Conservation (phyloP, 2,888 invertebrate genomes). For the Sturmia bella region DNA sequence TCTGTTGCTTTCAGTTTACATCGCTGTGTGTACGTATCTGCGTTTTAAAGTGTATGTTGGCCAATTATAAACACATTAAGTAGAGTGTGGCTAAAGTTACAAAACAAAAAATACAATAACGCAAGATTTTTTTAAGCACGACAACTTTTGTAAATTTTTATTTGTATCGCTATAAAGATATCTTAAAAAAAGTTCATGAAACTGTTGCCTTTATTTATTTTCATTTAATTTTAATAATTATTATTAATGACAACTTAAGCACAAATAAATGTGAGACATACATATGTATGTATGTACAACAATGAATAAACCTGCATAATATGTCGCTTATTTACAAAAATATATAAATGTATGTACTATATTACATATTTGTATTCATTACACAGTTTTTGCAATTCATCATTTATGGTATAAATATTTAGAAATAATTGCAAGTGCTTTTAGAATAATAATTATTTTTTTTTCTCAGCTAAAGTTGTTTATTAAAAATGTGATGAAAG, state of each 20-base stretch:
- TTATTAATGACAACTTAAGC: constrained; percentile 7
- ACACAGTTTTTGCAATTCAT: constrained; percentile 24
- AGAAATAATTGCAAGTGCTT: constrained; percentile 17
- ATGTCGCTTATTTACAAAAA: no score
- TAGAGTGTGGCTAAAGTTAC: constrained; percentile 54
- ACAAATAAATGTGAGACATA: background rate
- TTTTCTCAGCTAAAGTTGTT: constrained; percentile 1
- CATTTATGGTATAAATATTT: constrained; percentile 32
- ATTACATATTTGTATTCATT: constrained; percentile 57
- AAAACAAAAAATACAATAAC: constrained; percentile 1
- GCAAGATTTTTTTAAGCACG: constrained; percentile 19
- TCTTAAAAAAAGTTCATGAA: constrained; percentile 47
- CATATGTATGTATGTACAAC: background rate
- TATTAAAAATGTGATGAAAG: constrained; percentile 38
- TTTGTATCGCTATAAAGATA: background rate
- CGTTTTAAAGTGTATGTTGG: constrained; percentile 29
- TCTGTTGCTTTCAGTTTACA: constrained; percentile 28
- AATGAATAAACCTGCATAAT: background rate
- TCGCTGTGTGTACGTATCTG: constrained; percentile 12
- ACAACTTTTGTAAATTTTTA: constrained; percentile 17
- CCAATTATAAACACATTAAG: constrained; percentile 61
- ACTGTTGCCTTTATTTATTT: constrained; percentile 11
- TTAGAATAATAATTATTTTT: constrained; percentile 23
- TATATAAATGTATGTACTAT: no score
- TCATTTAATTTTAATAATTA: constrained; percentile 18